Base-by-base conservation (phyloP, 2,113 vertebrate species). In the Chaetops frenatus region DNA sequence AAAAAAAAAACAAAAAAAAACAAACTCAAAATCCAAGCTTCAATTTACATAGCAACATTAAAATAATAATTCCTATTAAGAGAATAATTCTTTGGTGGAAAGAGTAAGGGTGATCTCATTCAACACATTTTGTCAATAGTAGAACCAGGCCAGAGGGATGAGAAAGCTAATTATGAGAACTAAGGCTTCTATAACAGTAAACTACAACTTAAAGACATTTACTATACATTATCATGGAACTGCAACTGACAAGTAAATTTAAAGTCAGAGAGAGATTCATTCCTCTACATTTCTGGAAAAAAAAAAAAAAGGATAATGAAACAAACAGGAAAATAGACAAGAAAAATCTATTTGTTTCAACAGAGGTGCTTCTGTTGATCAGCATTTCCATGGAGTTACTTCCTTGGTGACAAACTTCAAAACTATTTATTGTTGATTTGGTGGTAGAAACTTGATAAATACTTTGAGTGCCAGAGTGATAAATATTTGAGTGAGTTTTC, bases 1-100 rank as follows among this genome's bases (percentile, higher is more conserved):
- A 24, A 33, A 0, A 1, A 3, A 11, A 11, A n/a, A 22, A n/a
- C 27, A 40, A 12, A 27, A 15, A 19, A 33, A 11, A 11, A 10
- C 15, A 11, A n/a, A 29, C 15, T 64, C 44, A 61, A 67, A 47
- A 80, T 42, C 16, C 14, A 86, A 36, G 31, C 14, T 23, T 82
- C 25, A 67, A 20, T 67, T 53, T 57, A 36, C 6, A 60, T 2
- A 36, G 22, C 20, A 81, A 58, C 20, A 79, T 47, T 56, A 56
- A 45, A 72, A 71, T 3, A 81, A 15, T 23, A 62, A 71, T 27
- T 83, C 3, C 25, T 31, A 78, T 38, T 67, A 62, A 45, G 66
- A 78, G 10, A 85, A 48, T 25, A 62, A 76, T 47, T 95, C 2
- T 47, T 80, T 48, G 33, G 18, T 73, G 19, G 35, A 71, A 84